Evolutionary conservation across 2,797 vertebrate species (phyloP).

Genomic region (Microcaecilia unicolor): DNA sequence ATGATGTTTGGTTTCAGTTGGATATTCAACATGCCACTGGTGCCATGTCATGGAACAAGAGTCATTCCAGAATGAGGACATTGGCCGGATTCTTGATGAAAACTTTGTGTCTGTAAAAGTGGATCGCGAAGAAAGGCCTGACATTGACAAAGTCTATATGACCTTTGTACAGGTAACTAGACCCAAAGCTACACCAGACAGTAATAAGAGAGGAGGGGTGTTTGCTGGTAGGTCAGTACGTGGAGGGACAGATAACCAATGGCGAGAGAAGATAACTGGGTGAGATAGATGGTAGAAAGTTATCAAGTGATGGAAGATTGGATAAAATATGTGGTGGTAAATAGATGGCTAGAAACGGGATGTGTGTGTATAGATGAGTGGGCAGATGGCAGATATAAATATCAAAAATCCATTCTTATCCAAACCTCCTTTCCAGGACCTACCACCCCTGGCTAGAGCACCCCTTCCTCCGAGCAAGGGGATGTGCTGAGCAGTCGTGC

Average conservation of each 20-base stretch:
- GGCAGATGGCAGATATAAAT: too few species aligned
- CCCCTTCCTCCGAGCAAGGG: too few species aligned
- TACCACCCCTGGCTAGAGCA: too few species aligned
- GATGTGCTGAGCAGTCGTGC: too few species aligned
- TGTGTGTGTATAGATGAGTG: too few species aligned
- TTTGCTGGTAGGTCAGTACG: accelerated
- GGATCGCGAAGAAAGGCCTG: conserved; percentile 85
- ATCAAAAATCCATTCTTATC: too few species aligned
- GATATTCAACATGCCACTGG: conserved; percentile 94
- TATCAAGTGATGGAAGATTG: too few species aligned
- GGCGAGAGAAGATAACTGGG: too few species aligned
- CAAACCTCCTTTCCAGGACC: too few species aligned
- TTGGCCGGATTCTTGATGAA: conserved; percentile 71
- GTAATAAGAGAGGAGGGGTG: accelerated
- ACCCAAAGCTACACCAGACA: accelerated
- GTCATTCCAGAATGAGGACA: conserved; percentile 81
- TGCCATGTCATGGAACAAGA: conserved; percentile 94
- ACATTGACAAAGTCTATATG: conserved; percentile 94
- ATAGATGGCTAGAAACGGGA: too few species aligned
- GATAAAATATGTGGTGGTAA: too few species aligned
- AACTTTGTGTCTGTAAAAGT: conserved; percentile 89
- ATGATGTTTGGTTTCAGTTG: conserved; percentile 53
- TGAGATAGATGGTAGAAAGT: accelerated
- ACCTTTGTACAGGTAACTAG: conserved; percentile 76
- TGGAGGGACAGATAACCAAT: too few species aligned